Evolutionary conservation across 2,888 invertebrate species (phyloP).

Genomic region (Drosophila pseudotakahashii): DNA sequence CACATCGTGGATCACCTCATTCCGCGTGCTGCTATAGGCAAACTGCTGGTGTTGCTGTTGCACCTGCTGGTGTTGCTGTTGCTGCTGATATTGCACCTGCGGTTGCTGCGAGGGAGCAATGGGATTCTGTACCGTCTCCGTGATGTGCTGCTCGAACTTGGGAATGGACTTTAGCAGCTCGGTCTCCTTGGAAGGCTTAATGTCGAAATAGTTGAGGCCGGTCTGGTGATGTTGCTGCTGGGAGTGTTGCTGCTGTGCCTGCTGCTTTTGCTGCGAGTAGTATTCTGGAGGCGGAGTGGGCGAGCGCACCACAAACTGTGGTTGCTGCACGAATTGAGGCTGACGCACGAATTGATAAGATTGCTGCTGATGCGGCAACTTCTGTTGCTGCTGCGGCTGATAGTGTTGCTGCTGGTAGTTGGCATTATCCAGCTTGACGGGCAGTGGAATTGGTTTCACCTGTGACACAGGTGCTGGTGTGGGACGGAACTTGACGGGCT

Average conservation of each 20-base stretch:
- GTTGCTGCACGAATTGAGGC: slow-evolving; percentile 80
- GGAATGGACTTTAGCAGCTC: slow-evolving; percentile 91
- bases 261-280: slow-evolving; percentile 57
- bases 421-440: slow-evolving; percentile 72
- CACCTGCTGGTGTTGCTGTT: slow-evolving; percentile 18
- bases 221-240: slow-evolving; percentile 44
- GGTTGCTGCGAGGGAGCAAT: slow-evolving; percentile 50
- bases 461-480: slow-evolving; percentile 72
- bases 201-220: slow-evolving; percentile 71
- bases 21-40: slow-evolving; percentile 71
- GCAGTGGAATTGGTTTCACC: slow-evolving; percentile 74
- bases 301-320: slow-evolving; percentile 69
- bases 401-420: slow-evolving; percentile 74
- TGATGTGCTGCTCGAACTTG: slow-evolving; percentile 91
- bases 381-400: slow-evolving; percentile 69
- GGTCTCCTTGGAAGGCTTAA: slow-evolving; percentile 86
- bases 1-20: slow-evolving; percentile 83
- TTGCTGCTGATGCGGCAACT: slow-evolving; percentile 78
- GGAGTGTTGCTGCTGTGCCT: slow-evolving; percentile 43
- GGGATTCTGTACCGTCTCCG: slow-evolving; percentile 84
- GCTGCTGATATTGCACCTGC: slow-evolving; percentile 17
- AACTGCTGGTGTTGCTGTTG: slow-evolving; percentile 54
- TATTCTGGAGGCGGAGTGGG: slow-evolving; percentile 63
- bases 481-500: slow-evolving; percentile 82
- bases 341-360: slow-evolving; percentile 85